A percentile compares a stretch with the other conserved stretches of the same genome.
Conservation (phyloP, 2,797 vertebrate genomes). For the Cyclopterus lumpus region DNA sequence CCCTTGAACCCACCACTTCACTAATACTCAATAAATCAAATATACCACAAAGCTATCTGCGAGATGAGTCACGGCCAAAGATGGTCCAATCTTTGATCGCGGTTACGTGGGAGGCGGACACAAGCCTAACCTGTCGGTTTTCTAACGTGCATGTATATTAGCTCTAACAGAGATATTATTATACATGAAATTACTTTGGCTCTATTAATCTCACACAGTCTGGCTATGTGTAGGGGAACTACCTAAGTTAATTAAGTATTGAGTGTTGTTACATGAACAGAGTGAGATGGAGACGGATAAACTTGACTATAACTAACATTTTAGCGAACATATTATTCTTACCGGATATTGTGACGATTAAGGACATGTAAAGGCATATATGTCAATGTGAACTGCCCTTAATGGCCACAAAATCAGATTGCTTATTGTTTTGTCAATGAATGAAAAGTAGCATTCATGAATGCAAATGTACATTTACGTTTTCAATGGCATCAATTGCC, state of each 20-base stretch:
- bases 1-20: background rate
- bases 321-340: no score
- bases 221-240: background rate
- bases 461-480: no score
- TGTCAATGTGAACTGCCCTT: no score
- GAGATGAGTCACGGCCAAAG: background rate
- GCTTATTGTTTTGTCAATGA: background rate
- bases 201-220: background rate
- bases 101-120: background rate
- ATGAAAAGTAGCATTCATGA: background rate
- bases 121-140: background rate
- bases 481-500: background rate
- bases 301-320: no score
- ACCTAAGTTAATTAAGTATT: no score
- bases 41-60: background rate
- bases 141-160: background rate
- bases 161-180: background rate
- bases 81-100: background rate
- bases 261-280: no score
- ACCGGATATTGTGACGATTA: no score
- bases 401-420: background rate
- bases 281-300: no score
- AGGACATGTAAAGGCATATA: no score
- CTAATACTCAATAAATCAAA: background rate
- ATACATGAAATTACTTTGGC: background rate